Conservation (phyloP, 2,888 invertebrate genomes). For the Cordylochernes scorpioides region DNA sequence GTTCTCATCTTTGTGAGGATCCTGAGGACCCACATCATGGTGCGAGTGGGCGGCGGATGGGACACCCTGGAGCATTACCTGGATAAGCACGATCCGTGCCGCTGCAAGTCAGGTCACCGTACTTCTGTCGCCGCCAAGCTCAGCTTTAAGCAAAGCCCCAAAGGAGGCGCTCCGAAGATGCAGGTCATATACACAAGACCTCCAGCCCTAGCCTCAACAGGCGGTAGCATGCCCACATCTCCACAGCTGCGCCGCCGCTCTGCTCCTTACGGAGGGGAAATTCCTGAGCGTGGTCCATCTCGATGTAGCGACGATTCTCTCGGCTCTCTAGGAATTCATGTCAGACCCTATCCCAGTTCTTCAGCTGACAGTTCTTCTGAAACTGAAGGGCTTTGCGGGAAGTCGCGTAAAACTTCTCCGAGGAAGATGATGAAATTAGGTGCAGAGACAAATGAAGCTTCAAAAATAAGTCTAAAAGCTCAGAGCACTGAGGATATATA, state of each 20-base stretch:
- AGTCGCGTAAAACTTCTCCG: too few relatives aligned
- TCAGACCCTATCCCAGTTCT: not conserved
- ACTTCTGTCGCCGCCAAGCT: constrained; percentile 52
- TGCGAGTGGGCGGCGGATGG: constrained; percentile 88
- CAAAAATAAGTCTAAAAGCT: too few relatives aligned
- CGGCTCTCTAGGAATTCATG: too few relatives aligned
- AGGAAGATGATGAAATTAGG: too few relatives aligned
- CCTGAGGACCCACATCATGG: constrained; percentile 87
- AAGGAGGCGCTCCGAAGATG: too few relatives aligned
- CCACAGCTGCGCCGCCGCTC: constrained; percentile 6
- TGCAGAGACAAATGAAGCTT: too few relatives aligned
- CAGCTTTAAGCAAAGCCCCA: too few relatives aligned
- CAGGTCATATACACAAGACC: too few relatives aligned
- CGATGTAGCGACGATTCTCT: constrained; percentile 9
- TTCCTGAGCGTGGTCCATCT: not conserved
- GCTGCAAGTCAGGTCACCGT: constrained; percentile 46
- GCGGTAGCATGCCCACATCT: too few relatives aligned
- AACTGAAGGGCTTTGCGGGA: not conserved
- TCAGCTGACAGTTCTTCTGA: not conserved
- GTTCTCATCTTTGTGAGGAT: constrained; percentile 84
- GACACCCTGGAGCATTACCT: constrained; percentile 83
- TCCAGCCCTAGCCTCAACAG: too few relatives aligned
- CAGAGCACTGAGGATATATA: too few relatives aligned
- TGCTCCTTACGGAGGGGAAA: not conserved
- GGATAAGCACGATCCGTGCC: constrained; percentile 87